Base-by-base conservation (phyloP, 2,113 vertebrate genomes). In the Cheilinus undulatus region DNA sequence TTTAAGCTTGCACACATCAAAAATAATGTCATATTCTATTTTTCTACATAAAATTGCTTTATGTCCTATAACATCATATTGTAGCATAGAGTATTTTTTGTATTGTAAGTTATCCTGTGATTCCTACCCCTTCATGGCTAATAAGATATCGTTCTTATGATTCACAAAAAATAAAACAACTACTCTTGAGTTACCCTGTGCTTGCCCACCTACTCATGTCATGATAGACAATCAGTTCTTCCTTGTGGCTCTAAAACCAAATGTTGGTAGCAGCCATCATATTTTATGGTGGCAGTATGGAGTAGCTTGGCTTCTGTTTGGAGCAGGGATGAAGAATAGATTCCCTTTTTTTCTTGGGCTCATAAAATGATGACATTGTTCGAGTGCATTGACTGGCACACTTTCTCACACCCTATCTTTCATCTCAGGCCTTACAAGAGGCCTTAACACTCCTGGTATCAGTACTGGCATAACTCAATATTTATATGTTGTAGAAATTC, bases 401-500 rank as follows among this genome's bases (percentile, higher is more conserved):
- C 36, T 38, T 4, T 34, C 7, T 34, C 8, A 34, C 9, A 32
- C 1, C 2, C 6, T 7, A 40, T 17, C 40, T 42, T 15, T 17
- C 15, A 19, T 42, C 19, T 17, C 1, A 42, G 40, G 14, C 40
- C 17, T 6, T 1, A 42, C 7, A 17, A 15, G 14, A 42, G 14
- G 40, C 14, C 7, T 17, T 19, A 1, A 42, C 12, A 19, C 40
- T 19, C 10, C 19, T n/a, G 42, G 19, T 20, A 2, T 40, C 38
- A 45, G 17, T 20, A 4, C 19, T 20, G 42, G 42, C 17, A 45
- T 3, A n/a, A 45, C 42, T 8, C 42, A 2, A 7, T 34, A 24
- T 83, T 46, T 19, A 48, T 65, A 22, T 36, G 36, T 43, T 36
- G 56, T 42, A 8, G 20, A 45, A 32, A 54, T 40, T 24, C 19